These are phyloP conservation scores for Lithobates pipiens DNA, from an alignment of 2,797 vertebrate species.

Conservation along the genomic window DNA sequence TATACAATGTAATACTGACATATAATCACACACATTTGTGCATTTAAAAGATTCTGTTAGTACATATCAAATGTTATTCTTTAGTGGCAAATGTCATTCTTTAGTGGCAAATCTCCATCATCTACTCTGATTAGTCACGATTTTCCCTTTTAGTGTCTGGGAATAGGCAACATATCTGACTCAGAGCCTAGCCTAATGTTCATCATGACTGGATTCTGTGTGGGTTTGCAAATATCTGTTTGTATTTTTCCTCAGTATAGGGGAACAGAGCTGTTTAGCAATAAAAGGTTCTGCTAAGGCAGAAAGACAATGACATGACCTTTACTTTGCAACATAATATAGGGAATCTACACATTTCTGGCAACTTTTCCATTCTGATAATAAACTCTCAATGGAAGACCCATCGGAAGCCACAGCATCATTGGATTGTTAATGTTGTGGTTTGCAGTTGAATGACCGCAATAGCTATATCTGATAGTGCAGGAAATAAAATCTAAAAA, in stretches of 20 bases:
- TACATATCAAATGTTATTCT: neutral
- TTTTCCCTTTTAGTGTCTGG: neutral
- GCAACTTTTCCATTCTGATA: neutral
- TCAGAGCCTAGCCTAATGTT: constrained; percentile 13
- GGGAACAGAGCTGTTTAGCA: neutral
- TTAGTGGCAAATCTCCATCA: neutral
- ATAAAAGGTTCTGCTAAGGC: neutral
- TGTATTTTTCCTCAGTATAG: neutral
- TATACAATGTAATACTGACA: too few relatives aligned
- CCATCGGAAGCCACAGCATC: neutral
- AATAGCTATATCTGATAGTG: constrained; percentile 9
- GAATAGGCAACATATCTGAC: constrained; percentile 25
- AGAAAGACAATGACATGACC: neutral
- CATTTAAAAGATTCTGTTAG: neutral
- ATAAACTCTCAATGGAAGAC: neutral
- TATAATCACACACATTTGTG: too few relatives aligned
- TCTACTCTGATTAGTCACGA: constrained; percentile 22
- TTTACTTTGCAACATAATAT: neutral
- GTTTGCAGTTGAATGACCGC: constrained; percentile 3
- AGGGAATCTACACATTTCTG: neutral
- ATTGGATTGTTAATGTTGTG: constrained; percentile 15
- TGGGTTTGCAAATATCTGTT: constrained; percentile 34
- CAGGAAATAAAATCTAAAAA: constrained; percentile 5
- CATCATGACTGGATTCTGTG: constrained; percentile 35
- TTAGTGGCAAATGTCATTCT: neutral